Conservation (phyloP, 2,888 invertebrate species). For the Apodemia hepburni region DNA sequence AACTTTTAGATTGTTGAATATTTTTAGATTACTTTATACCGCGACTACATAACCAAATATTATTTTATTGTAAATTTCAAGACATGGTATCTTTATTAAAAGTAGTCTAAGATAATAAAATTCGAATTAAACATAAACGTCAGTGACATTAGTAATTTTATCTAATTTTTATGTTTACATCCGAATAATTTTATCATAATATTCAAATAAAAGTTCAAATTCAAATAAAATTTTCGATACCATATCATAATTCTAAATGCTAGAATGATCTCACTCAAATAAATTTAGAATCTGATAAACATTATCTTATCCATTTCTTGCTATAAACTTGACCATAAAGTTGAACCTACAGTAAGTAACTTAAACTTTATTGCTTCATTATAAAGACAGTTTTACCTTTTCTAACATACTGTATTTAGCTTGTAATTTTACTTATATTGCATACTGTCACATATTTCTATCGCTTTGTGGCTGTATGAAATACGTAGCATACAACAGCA, state of each 20-base stretch:
- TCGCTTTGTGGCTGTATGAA: not conserved
- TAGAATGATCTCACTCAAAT: not conserved
- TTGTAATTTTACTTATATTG: conserved; percentile 3
- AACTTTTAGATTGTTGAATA: too few relatives aligned
- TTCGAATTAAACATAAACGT: not conserved
- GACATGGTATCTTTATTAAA: too few relatives aligned
- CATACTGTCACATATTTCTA: not conserved
- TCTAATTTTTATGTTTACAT: not conserved
- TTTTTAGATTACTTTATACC: too few relatives aligned
- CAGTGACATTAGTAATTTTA: not conserved
- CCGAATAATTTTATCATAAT: not conserved
- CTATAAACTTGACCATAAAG: not conserved
- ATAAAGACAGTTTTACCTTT: not conserved
- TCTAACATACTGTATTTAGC: not conserved
- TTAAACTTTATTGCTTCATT: conserved; percentile 6
- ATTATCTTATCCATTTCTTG: conserved; percentile 6
- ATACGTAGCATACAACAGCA: not conserved
- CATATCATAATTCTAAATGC: not conserved
- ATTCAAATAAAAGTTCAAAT: not conserved
- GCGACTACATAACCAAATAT: too few relatives aligned
- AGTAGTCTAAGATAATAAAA: too few relatives aligned
- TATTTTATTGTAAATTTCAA: too few relatives aligned
- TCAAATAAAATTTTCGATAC: not conserved
- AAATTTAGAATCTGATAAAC: conserved; percentile 4
- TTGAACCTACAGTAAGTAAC: not conserved